Evolutionary conservation across 1,140 invertebrate genomes (phyloP).

Genomic region (Berghia stephanieae): DNA sequence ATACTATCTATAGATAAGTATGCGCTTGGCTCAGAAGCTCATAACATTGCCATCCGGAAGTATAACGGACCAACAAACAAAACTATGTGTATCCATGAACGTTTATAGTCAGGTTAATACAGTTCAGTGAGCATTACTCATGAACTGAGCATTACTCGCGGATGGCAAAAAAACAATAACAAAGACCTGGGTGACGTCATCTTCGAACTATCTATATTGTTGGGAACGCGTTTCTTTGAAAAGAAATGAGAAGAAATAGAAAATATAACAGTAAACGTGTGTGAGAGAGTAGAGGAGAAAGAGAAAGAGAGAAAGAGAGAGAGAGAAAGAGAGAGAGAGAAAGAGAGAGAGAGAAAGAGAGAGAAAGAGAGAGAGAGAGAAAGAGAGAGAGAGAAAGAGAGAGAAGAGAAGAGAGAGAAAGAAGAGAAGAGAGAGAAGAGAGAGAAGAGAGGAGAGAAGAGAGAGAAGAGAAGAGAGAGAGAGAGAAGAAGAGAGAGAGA

Average conservation of each 20-base stretch:
- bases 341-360: not conserved
- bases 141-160: too few species aligned
- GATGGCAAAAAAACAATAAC: too few species aligned
- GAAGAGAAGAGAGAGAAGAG: not conserved
- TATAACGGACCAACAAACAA: too few species aligned
- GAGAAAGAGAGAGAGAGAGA: not conserved
- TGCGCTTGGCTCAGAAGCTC: too few species aligned
- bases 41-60: too few species aligned
- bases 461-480: not conserved
- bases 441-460: not conserved
- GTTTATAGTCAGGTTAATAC: too few species aligned
- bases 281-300: not conserved
- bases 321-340: not conserved
- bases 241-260: not conserved
- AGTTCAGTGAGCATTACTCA: too few species aligned
- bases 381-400: not conserved
- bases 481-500: not conserved
- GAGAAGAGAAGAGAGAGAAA: not conserved
- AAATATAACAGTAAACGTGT: too few species aligned
- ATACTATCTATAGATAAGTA: too few species aligned
- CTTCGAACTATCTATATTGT: too few species aligned
- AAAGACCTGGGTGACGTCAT: too few species aligned
- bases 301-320: constrained; percentile 3
- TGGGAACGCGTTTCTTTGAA: not conserved
- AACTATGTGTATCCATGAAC: too few species aligned